Evolutionary conservation across 2,888 invertebrate genomes (phyloP), one percentile per base, ranked within the genome.

Genomic region (Caenorhabditis sp.): DNA sequence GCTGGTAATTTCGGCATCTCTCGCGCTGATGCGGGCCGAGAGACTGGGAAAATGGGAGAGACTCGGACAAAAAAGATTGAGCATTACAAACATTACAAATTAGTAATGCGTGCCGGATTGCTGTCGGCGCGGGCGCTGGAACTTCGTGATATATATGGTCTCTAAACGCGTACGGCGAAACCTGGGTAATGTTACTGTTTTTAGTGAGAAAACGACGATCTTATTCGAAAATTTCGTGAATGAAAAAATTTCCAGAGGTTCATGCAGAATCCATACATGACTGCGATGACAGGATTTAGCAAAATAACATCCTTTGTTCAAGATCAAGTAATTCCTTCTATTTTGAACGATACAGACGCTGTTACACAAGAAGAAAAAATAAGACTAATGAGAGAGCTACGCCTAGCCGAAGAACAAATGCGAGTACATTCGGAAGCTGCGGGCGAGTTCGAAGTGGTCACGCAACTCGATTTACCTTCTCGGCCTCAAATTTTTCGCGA

Each of bases 271-370:
- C 96, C 97, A 0, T 95, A 95, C 90, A 95, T 95, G 90, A 95
- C 96, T 0, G 95, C 96, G 0, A 92, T 96, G 93, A 95, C 95
- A 89, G 95, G 96, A 0, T 96, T 97, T 92, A 95, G 96, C 26
- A 96, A 96, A 93, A 94, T 97, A 26, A 95, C 96, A 13, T 95
- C 95, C 92, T 95, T 95, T 90, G 94, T 94, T 87, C 92, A 94
- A 93, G 94, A 94, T 93, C 93, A 91, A 20, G 87, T 91, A 0
- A 87, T 91, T 44, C 87, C 88, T 9, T 86, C 88, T 1, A 84
- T 89, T 28, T 80, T 88, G 13, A 91, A 92, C 32, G 87, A 86
- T 26, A 84, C 89, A 28, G 92, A 92, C 50, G 90, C 89, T 2
- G 92, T 92, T 47, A 87, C 88, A 13, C 89, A 89, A 18, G 92